Percentiles rank a stretch among this genome's conserved stretches.
Conservation (phyloP, 2,113 vertebrate genomes). For the Lophura nycthemera region DNA sequence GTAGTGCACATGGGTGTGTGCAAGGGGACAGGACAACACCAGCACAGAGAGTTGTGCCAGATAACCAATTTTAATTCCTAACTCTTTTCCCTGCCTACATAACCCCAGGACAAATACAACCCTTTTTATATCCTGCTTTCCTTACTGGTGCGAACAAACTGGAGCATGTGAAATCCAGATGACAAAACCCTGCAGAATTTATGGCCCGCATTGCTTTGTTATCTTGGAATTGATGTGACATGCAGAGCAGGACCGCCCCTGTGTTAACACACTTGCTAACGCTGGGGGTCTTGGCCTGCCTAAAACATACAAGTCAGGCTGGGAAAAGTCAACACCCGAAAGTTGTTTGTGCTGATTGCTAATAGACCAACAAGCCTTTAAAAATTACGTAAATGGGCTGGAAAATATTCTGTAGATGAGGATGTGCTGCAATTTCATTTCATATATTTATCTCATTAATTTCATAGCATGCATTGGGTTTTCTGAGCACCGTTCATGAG, state of each 20-base stretch:
- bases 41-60: not conserved
- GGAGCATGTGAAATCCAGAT: not conserved
- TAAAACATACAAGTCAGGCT: not conserved
- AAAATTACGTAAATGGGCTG: not conserved
- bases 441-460: not conserved
- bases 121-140: not conserved
- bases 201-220: accelerated
- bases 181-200: not conserved
- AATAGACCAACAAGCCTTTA: not conserved
- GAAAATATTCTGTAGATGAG: not conserved
- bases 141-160: not conserved
- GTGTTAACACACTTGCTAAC: not conserved
- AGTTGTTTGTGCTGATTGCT: not conserved
- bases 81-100: not conserved
- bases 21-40: not conserved
- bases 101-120: not conserved
- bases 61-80: no score
- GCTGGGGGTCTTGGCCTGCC: not conserved
- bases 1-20: accelerated
- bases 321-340: not conserved
- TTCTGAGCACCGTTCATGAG: not conserved
- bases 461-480: not conserved
- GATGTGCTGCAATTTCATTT: not conserved
- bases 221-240: not conserved
- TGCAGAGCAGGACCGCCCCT: accelerated